Base-by-base conservation (phyloP, 2,797 vertebrate genomes). In the Spondyliosoma cantharus region DNA sequence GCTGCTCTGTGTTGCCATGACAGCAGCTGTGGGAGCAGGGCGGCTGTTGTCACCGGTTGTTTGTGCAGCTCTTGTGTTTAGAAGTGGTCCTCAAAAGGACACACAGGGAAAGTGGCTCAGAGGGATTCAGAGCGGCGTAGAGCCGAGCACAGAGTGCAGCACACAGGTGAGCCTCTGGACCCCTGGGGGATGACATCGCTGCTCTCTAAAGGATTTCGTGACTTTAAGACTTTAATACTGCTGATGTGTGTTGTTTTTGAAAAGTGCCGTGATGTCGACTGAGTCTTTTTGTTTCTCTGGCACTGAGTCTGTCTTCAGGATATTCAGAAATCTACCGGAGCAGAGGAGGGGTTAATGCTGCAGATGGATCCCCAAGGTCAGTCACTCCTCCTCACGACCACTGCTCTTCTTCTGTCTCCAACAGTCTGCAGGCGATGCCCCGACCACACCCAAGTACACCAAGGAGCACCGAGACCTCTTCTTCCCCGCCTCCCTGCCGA, bases 401-500 rank as follows among this genome's bases (percentile, higher is more conserved):
- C 49, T 32, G 16, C 49, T 74, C 62, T 71, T 46, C n/a, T 81
- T 80, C n/a, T 82, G 43, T 86, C 58, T 90, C 66, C 71, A 71
- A 12, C 91, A 99, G 98, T 88, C 93, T 22, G 90, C 95, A 3
- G 93, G 93, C 70, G 98, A 99, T 73, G 87, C 95, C 0, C 97
- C 97, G 3, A 96, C 95, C 73, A 98, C 97, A 8, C 97, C 97
- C 24, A 99, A 98, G 85, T 95, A 96, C 85, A 92, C 89, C 2
- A 98, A 97, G 93, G 98, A 99, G 65, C 96, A 94, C 86, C 91
- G 96, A 53, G 98, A 99, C 86, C 84, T 95, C 89, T 97, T 98
- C 93, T 98, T 99, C 88, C 96, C 97, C 1, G 82, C 92, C 1
- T 90, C 92, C 0, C 85, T 95, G 22, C 89, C 94, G 3, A 91